phyloP scores from a whole-genome alignment of 2,113 vertebrate genomes.

The Oncorhynchus tshawytscha region DNA sequence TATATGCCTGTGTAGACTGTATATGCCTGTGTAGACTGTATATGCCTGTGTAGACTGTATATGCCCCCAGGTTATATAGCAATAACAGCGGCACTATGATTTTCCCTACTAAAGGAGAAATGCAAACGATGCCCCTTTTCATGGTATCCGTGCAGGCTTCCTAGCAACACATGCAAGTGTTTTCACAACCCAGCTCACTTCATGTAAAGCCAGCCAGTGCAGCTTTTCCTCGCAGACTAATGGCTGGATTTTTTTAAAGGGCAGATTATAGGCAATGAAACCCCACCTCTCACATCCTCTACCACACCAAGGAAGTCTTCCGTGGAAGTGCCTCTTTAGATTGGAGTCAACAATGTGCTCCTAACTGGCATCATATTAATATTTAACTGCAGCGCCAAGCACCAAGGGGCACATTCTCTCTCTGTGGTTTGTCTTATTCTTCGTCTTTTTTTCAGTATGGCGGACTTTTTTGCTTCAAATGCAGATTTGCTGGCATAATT shows the following conservation, averaged over 20 bases:
- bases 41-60: no score
- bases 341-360: slow-evolving; percentile 44
- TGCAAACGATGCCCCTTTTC: not conserved
- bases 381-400: slow-evolving; percentile 45
- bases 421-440: not conserved
- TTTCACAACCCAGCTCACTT: slow-evolving; percentile 15
- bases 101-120: no score
- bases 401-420: slow-evolving; percentile 4
- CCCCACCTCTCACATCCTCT: slow-evolving; percentile 14
- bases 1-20: no score
- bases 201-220: slow-evolving; percentile 40
- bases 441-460: not conserved
- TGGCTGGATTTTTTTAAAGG: slow-evolving; percentile 53
- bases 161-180: not conserved
- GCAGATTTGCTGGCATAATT: no score
- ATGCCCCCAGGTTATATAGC: no score
- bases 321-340: slow-evolving; percentile 51
- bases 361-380: slow-evolving; percentile 40
- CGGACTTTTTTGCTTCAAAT: no score
- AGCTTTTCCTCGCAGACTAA: slow-evolving; percentile 21
- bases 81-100: no score
- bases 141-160: not conserved
- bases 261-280: slow-evolving; percentile 22
- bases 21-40: no score
- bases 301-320: slow-evolving; percentile 45